These are phyloP conservation scores for Microhierax caerulescens DNA, from an alignment of 2,797 vertebrate species.

Conservation along the genomic window DNA sequence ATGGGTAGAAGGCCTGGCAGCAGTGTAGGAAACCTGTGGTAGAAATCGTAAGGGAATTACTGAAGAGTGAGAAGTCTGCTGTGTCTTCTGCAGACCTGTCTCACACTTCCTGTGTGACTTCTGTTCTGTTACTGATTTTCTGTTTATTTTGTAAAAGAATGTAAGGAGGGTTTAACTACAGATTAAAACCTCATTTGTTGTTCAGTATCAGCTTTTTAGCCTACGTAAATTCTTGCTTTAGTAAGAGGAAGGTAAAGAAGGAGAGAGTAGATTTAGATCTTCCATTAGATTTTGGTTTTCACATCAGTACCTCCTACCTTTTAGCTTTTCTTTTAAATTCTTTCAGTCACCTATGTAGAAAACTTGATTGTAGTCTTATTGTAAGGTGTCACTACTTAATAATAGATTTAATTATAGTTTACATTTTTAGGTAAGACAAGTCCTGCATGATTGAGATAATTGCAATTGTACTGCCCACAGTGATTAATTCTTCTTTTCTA, in stretches of 20 bases:
- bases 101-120: background rate
- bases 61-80: background rate
- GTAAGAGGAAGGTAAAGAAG: background rate
- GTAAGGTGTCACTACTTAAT: background rate
- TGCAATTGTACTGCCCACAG: background rate
- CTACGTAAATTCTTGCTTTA: background rate
- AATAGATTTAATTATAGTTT: background rate
- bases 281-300: background rate
- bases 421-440: background rate
- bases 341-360: background rate
- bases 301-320: background rate
- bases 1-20: background rate
- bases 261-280: background rate
- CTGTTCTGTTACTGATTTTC: background rate
- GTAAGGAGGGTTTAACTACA: background rate
- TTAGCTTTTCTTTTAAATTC: background rate
- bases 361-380: background rate
- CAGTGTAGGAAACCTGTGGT: background rate
- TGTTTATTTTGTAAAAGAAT: background rate
- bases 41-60: background rate
- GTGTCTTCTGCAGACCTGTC: background rate
- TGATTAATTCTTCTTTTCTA: background rate
- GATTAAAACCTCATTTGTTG: background rate
- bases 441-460: slow-evolving; percentile 1
- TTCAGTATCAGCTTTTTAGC: background rate